These are phyloP conservation scores for Formica aserva DNA, from an alignment of 2,888 invertebrate species.

Conservation along the genomic window DNA sequence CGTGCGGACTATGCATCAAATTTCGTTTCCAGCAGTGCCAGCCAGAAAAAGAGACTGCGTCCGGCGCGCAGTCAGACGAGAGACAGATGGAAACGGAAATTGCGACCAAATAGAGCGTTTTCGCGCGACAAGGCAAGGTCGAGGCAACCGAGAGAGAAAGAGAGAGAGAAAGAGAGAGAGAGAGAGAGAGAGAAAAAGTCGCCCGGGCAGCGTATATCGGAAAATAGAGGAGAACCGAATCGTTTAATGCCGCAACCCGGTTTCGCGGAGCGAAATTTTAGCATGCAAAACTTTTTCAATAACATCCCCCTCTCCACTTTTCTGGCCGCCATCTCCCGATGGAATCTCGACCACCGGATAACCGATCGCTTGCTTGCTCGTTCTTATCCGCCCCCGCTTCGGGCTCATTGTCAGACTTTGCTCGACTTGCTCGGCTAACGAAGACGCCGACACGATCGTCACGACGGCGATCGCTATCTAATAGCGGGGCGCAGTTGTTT, in stretches of 20 bases:
- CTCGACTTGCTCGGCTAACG: conserved; percentile 8
- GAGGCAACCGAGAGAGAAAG: background rate
- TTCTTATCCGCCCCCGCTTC: background rate
- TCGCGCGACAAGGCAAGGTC: conserved; percentile 26
- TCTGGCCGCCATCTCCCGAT: background rate
- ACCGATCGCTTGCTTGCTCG: background rate
- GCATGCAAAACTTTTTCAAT: conserved; percentile 52
- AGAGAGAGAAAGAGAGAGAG: background rate
- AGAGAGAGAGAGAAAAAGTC: background rate
- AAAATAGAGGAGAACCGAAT: conserved; percentile 48
- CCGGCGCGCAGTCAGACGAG: conserved; percentile 59
- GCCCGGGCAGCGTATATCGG: conserved; percentile 50
- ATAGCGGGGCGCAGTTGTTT: background rate
- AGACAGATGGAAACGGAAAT: conserved; percentile 72
- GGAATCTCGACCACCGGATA: conserved; percentile 1
- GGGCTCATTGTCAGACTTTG: background rate
- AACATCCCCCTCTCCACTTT: conserved; percentile 5
- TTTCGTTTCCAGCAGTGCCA: conserved; percentile 62
- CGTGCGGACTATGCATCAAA: conserved; percentile 66
- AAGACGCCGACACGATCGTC: conserved; percentile 32
- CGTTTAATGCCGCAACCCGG: conserved; percentile 31
- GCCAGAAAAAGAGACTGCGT: conserved; percentile 18
- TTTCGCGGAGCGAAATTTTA: conserved; percentile 36
- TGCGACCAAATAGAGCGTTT: conserved; percentile 64
- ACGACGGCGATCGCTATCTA: conserved; percentile 5